Evolutionary conservation across 37 sponge, comb jelly and placozoan genomes (phyloP).

Genomic region (Corticium candelabrum): DNA sequence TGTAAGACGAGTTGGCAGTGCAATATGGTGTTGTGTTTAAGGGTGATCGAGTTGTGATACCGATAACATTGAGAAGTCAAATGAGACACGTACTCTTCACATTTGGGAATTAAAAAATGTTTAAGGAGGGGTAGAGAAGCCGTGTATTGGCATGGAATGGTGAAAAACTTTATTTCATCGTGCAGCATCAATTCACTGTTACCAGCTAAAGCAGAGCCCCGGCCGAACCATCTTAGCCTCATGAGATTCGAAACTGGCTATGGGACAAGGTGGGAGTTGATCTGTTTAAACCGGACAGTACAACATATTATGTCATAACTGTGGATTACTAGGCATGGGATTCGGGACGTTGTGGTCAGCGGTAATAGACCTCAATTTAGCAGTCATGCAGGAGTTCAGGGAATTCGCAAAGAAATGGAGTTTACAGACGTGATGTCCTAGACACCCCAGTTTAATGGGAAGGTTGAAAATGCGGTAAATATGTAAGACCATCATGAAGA

Average conservation of each 20-base stretch:
- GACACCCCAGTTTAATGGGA: not conserved
- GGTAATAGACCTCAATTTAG: not conserved
- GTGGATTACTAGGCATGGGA: not conserved
- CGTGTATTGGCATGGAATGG: not conserved
- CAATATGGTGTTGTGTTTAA: not conserved
- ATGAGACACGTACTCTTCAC: not conserved
- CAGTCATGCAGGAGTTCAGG: not conserved
- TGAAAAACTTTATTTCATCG: too few relatives aligned
- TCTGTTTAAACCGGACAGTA: not conserved
- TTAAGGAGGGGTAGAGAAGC: not conserved
- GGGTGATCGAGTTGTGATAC: not conserved
- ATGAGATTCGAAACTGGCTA: not conserved
- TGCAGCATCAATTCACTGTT: too few relatives aligned
- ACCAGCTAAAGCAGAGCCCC: not conserved
- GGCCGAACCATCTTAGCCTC: not conserved
- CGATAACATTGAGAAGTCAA: conserved; percentile 20
- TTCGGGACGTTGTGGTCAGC: not conserved
- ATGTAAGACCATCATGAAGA: not conserved
- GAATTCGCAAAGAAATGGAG: not conserved
- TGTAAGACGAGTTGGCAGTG: not conserved
- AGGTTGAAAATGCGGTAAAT: not conserved
- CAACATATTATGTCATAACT: not conserved
- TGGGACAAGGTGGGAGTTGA: not conserved
- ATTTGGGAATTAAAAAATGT: not conserved
- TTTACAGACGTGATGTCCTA: not conserved